phyloP scores from a whole-genome alignment of 2,797 vertebrate genomes.

The Hirundo rustica region DNA sequence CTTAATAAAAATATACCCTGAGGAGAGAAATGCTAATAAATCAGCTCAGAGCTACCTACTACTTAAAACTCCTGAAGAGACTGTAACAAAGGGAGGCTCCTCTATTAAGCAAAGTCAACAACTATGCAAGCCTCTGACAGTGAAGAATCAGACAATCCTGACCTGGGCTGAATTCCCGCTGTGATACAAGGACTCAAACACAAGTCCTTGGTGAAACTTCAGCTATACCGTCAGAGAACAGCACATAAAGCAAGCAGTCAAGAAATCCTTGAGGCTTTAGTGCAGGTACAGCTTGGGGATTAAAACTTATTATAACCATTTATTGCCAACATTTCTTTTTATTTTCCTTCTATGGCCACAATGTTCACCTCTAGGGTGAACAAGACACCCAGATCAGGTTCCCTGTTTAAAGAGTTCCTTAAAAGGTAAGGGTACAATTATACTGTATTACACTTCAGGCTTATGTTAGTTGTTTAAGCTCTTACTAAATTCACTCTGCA shows the following conservation, averaged over 20 bases:
- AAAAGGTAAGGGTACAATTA: neutral
- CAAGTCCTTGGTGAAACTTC: neutral
- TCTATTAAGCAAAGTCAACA: neutral
- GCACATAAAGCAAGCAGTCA: neutral
- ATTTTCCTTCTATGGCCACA: neutral
- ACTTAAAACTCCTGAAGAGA: neutral
- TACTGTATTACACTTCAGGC: fast-evolving
- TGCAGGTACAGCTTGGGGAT: neutral
- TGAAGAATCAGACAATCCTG: neutral
- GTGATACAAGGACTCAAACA: neutral
- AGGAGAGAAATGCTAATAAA: neutral
- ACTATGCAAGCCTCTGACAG: neutral
- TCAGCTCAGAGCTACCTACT: neutral
- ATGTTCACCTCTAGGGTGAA: neutral
- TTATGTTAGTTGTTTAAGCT: neutral
- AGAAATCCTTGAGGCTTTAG: neutral
- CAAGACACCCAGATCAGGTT: neutral
- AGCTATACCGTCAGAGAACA: neutral
- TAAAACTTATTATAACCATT: neutral
- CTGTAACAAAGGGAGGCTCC: neutral
- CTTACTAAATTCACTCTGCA: neutral
- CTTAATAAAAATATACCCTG: neutral
- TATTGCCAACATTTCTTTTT: neutral
- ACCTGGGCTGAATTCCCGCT: neutral
- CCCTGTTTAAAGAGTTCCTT: neutral